Conservation (phyloP, 92 coral and sea anemone species). For the Desmophyllum pertusum region DNA sequence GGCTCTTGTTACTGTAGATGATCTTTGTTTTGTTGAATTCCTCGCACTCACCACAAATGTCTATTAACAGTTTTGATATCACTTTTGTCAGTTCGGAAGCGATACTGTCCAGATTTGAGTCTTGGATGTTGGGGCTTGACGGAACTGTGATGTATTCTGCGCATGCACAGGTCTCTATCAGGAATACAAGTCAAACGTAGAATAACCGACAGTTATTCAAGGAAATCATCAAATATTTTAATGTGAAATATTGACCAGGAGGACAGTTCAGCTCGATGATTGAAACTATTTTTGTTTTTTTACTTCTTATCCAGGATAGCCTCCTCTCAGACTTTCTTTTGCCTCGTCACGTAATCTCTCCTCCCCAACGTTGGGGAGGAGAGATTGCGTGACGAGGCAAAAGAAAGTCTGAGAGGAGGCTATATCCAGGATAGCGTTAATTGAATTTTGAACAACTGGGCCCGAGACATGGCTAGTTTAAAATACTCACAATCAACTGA, state of each 20-base stretch:
- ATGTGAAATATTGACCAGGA: neutral
- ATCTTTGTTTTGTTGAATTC: conserved; percentile 21
- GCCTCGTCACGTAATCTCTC: too few species aligned
- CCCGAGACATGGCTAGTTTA: too few species aligned
- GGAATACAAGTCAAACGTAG: neutral
- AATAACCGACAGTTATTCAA: neutral
- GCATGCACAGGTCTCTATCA: conserved; percentile 40
- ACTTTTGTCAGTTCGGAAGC: neutral
- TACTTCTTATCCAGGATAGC: too few species aligned
- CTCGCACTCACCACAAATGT: conserved; percentile 37
- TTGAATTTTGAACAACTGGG: too few species aligned
- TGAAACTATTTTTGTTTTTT: too few species aligned
- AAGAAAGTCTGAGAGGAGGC: too few species aligned
- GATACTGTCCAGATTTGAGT: neutral
- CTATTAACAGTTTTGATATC: conserved; percentile 12
- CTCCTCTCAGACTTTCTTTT: too few species aligned
- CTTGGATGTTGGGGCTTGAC: neutral
- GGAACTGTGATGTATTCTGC: conserved; percentile 15
- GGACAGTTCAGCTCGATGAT: too few species aligned
- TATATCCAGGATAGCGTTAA: too few species aligned
- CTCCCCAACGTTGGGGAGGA: too few species aligned
- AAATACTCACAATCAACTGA: too few species aligned
- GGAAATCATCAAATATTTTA: neutral
- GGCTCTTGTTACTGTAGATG: conserved; percentile 11
- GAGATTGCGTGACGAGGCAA: too few species aligned